Conservation (phyloP, 2,113 vertebrate species). For the Dascyllus trimaculatus region DNA sequence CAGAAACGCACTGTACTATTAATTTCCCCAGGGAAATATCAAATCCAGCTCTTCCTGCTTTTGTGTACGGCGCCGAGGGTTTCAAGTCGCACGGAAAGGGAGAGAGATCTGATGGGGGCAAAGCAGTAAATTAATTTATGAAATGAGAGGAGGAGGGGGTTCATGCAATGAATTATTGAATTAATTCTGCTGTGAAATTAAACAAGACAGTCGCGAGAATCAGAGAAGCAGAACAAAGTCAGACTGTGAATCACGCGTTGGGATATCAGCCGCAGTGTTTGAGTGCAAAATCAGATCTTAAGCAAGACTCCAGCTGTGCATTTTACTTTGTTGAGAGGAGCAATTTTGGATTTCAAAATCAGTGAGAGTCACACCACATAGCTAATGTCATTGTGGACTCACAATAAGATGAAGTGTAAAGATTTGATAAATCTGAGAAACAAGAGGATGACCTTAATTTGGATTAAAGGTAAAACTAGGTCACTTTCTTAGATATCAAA, state of each 20-base stretch:
- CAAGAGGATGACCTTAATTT: background rate
- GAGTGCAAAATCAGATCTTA: slow-evolving; percentile 5
- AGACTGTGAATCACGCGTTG: slow-evolving; percentile 8
- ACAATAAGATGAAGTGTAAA: background rate
- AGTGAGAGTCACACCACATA: background rate
- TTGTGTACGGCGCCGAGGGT: slow-evolving; percentile 18
- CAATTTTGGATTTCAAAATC: background rate
- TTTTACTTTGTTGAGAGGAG: background rate
- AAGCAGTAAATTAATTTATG: slow-evolving; percentile 51
- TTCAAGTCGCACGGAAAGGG: slow-evolving; percentile 30
- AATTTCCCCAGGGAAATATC: slow-evolving; percentile 81
- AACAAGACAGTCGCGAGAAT: slow-evolving; percentile 23
- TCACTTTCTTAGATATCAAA: background rate
- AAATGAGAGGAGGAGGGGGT: slow-evolving; percentile 27
- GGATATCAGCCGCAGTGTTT: slow-evolving; percentile 5
- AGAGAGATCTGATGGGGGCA: slow-evolving; percentile 28
- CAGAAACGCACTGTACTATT: slow-evolving; percentile 76
- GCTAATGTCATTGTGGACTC: background rate
- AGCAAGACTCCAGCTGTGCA: slow-evolving; percentile 2
- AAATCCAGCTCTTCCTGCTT: slow-evolving; percentile 53
- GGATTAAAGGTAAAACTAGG: background rate
- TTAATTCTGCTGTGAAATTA: slow-evolving; percentile 52
- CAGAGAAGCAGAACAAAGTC: slow-evolving; percentile 12
- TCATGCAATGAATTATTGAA: slow-evolving; percentile 51
- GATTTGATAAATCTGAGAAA: background rate